Evolutionary conservation across 1,140 invertebrate species (phyloP), one percentile per base, ranked within the genome.

Genomic region (Chionoecetes opilio): DNA sequence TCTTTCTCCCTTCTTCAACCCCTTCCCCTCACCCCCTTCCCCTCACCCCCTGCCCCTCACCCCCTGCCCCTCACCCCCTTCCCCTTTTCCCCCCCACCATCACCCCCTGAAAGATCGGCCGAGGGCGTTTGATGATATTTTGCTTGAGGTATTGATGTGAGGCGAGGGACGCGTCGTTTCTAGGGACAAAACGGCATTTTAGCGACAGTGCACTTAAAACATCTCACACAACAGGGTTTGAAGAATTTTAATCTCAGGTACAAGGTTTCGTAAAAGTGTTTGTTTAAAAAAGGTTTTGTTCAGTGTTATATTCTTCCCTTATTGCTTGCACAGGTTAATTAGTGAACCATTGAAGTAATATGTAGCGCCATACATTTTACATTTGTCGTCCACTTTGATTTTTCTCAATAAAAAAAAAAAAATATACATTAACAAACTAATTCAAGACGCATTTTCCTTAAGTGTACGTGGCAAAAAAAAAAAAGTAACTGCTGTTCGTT

Each of bases 191-290:
- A 5, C 63, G 63, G 21, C n/a, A 75, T n/a, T n/a, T n/a, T n/a
- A n/a, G n/a, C n/a, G n/a, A n/a, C 21, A n/a, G 11, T 75, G 3
- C 21, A 75, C 63, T 17, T n/a, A 75, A n/a, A 75, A 75, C 41
- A n/a, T n/a, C 11, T n/a, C n/a, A 26, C 21, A 21, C 63, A 21
- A 75, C 21, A 75, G 11, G 63, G 26, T 75, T 75, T 75, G 21
- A 75, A n/a, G 63, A 75, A 75, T 75, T 75, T n/a, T n/a, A 75
- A 75, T 75, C n/a, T n/a, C 63, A 75, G 63, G 63, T 21, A 75
- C n/a, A 11, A 1, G 3, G n/a, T 8, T n/a, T n/a, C 63, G n/a
- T 75, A 75, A 75, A n/a, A 26, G 63, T 75, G 63, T 75, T 75
- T 75, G n/a, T n/a, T n/a, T n/a, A n/a, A 75, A 75, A 75, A 75